These are phyloP conservation scores for Archaeoteleia sp. DNA, from an alignment of 2,888 invertebrate genomes.

Conservation along the genomic window DNA sequence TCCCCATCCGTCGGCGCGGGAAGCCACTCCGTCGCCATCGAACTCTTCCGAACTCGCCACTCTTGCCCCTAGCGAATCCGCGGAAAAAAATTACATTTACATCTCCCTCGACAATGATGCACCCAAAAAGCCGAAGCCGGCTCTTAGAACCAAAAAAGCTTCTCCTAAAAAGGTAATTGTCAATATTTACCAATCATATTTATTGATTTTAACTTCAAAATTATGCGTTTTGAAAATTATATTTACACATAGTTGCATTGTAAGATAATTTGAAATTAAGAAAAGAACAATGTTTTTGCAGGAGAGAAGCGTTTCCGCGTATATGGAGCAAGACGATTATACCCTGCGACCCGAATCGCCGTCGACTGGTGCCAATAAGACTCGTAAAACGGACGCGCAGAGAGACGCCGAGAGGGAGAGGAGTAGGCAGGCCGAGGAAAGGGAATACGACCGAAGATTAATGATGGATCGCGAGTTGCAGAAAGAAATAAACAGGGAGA, in stretches of 20 bases:
- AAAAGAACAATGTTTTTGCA: conserved; percentile 27
- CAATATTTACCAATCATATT: not conserved
- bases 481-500: conserved; percentile 72
- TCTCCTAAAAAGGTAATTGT: conserved; percentile 84
- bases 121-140: conserved; percentile 92
- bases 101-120: conserved; percentile 94
- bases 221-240: too few relatives aligned
- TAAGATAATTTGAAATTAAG: not conserved
- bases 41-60: conserved; percentile 72
- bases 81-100: too few relatives aligned
- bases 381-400: too few relatives aligned
- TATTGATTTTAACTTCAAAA: not conserved
- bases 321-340: conserved; percentile 68
- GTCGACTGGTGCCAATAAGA: conserved; percentile 51
- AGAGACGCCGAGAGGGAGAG: conserved; percentile 75
- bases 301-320: conserved; percentile 68
- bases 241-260: too few relatives aligned
- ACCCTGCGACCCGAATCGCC: conserved; percentile 64
- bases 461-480: conserved; percentile 69
- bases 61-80: conserved; percentile 74
- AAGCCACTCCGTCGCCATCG: conserved; percentile 74
- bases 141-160: conserved; percentile 83
- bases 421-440: conserved; percentile 72
- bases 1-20: conserved; percentile 70
- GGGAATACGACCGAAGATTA: conserved; percentile 70